Evolutionary conservation across 2,797 vertebrate genomes (phyloP), one percentile per base, ranked within the genome.

Genomic region (Ceyx erithaca): DNA sequence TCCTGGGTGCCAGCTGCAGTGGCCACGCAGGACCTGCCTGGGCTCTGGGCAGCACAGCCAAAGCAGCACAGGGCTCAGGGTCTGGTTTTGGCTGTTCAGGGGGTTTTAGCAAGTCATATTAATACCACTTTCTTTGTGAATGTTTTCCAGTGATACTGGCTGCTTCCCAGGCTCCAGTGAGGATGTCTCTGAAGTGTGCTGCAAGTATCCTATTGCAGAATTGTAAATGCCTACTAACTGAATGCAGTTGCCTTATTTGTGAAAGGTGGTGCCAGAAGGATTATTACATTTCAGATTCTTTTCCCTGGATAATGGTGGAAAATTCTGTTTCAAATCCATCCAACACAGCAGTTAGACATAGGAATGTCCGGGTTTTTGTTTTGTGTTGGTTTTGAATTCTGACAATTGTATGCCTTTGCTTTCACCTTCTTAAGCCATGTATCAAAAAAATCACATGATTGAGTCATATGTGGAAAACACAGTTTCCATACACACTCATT

Each of bases 281-380:
- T 95, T 97, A 97, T 97, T 97, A 46, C 33, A 95, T 97, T 96
- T 97, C 95, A 96, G 93, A 97, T 93, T 94, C 91, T 95, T 96
- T 82, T 96, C 90, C 81, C 83, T 84, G 83, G 90, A 76, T 92
- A 93, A 86, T 30, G 80, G 94, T 90, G 85, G 85, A 97, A 96
- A 97, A 89, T 94, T 97, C 85, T 95, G 48, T 95, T 97, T 97
- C 69, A 97, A 96, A 96, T 92, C 54, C 72, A 90, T 91, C 91
- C 94, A 94, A 83, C 35, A 72, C 55, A 58, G 93, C 94, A 96
- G 82, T 93, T 87, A 90, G 54, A 84, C 51, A 73, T 7, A 84
- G 70, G 94, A 94, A 95, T 75, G 64, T 49, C 76, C 43, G 3
- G 31, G 62, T 19, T 73, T 88, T 77, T 75, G 26, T 31, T 77